phyloP scores from a whole-genome alignment of 2,888 invertebrate genomes.

The Trissoscelio sp. region DNA sequence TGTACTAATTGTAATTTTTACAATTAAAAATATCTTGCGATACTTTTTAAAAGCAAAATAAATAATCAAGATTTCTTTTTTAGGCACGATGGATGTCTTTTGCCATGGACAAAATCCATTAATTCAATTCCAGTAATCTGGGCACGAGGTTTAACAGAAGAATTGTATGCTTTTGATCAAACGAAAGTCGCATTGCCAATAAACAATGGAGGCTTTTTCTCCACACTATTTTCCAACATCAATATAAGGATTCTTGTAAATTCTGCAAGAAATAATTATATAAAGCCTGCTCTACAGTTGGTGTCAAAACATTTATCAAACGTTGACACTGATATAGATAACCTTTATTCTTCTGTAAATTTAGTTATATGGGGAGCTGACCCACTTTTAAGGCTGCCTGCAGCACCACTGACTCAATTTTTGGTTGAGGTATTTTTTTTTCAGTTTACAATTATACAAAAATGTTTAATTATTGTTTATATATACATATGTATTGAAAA shows the following conservation, averaged over 20 bases:
- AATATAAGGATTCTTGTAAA: constrained; percentile 68
- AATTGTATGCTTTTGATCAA: constrained; percentile 78
- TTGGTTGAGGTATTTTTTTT: constrained; percentile 75
- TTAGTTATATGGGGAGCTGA: constrained; percentile 79
- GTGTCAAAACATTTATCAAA: constrained; percentile 72
- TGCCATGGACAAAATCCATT: constrained; percentile 78
- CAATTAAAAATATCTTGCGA: too few relatives aligned
- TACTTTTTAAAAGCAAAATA: too few relatives aligned
- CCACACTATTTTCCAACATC: constrained; percentile 64
- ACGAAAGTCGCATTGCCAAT: constrained; percentile 79
- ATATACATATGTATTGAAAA: too few relatives aligned
- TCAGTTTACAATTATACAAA: too few relatives aligned
- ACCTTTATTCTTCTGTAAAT: constrained; percentile 78
- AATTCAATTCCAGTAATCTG: constrained; percentile 79
- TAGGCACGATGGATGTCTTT: constrained; percentile 81
- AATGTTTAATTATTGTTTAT: too few relatives aligned
- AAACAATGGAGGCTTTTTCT: constrained; percentile 74
- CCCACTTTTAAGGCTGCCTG: constrained; percentile 76
- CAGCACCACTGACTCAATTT: constrained; percentile 76
- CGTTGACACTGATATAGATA: constrained; percentile 69
- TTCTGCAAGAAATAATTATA: constrained; percentile 74
- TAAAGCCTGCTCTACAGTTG: constrained; percentile 74
- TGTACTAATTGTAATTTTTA: too few relatives aligned
- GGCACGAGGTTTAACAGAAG: constrained; percentile 77
- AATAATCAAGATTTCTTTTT: too few relatives aligned